Evolutionary conservation across 2,113 vertebrate species (phyloP).

Genomic region (Hippopotamus amphibius): DNA sequence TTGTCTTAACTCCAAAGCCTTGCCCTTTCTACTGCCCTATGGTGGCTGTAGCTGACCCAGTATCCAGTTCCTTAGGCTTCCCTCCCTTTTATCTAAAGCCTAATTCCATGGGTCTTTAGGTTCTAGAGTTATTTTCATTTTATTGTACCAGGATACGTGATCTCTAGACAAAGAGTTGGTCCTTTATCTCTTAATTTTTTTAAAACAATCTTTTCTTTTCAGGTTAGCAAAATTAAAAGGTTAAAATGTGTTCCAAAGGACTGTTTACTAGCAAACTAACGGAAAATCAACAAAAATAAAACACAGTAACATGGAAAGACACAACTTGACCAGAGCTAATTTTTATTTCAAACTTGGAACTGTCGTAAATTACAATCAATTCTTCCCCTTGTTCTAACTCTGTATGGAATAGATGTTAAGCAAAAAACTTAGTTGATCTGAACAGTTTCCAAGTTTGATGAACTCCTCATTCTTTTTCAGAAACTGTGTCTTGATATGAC

Average conservation of each 20-base stretch:
- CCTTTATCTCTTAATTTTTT: not conserved
- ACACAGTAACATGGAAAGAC: conserved; percentile 7
- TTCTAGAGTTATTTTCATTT: conserved; percentile 20
- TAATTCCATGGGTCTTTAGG: not conserved
- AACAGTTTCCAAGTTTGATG: conserved; percentile 47
- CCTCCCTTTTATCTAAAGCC: not conserved
- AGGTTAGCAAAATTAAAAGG: conserved; percentile 43
- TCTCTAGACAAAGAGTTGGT: not conserved
- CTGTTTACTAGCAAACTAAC: conserved; percentile 57
- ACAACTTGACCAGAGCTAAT: not conserved
- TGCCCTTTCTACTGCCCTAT: not conserved
- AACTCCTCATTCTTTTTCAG: not conserved
- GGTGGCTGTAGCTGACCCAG: not conserved
- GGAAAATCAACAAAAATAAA: conserved; percentile 37
- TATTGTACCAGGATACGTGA: not conserved
- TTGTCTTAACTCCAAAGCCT: not conserved
- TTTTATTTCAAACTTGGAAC: conserved; percentile 53
- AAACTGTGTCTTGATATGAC: not conserved
- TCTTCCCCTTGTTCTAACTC: conserved; percentile 4
- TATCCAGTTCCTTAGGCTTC: not conserved
- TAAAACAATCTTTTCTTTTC: not conserved
- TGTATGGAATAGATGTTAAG: not conserved
- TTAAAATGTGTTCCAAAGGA: conserved; percentile 52
- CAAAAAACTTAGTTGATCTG: conserved; percentile 18
- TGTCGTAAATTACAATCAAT: not conserved